Evolutionary conservation across 2,797 vertebrate genomes (phyloP).

Genomic region (Chromobotia macracanthus): DNA sequence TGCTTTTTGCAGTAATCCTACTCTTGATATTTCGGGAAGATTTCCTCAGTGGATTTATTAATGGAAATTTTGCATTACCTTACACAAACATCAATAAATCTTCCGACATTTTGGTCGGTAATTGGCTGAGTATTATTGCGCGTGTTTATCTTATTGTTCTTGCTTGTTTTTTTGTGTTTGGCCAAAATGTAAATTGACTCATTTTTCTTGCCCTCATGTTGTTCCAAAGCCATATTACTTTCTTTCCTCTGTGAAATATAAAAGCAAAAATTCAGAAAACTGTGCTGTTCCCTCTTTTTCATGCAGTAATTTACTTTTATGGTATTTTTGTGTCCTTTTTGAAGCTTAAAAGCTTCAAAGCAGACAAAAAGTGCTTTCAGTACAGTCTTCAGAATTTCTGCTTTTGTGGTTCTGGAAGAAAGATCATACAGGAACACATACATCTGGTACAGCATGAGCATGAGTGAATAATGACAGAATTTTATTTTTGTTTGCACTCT

Average conservation of each 20-base stretch:
- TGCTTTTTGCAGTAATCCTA: neutral
- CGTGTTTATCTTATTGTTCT: neutral
- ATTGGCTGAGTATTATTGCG: neutral
- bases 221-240: neutral
- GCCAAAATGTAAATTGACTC: neutral
- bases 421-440: neutral
- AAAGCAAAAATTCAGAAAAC: neutral
- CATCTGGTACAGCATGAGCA: neutral
- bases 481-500: neutral
- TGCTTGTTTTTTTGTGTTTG: neutral
- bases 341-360: neutral
- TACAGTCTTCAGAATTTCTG: neutral
- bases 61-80: neutral
- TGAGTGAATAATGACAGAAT: too few species aligned
- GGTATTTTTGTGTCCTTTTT: neutral
- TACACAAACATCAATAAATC: neutral
- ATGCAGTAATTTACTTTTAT: neutral
- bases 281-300: neutral
- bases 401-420: neutral
- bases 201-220: neutral
- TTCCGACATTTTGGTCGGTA: neutral
- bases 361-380: neutral
- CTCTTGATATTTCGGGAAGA: neutral
- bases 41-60: constrained; percentile 8
- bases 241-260: neutral